A percentile compares a stretch with the other conserved stretches of the same genome.
Conservation (phyloP, 2,797 vertebrate species). For the Poecilia wingei region DNA sequence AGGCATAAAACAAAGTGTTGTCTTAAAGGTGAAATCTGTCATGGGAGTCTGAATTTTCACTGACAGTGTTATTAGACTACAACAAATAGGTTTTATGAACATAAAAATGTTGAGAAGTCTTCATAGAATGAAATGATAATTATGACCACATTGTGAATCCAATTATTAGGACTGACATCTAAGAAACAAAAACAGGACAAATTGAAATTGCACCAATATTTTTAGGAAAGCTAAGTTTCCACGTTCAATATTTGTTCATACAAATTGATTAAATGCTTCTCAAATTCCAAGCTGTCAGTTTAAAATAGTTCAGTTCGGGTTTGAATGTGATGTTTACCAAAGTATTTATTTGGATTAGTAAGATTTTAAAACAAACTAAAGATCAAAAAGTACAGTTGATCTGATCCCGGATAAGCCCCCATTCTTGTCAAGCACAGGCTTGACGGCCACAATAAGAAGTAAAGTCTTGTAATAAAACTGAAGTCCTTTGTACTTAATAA, state of each 20-base stretch:
- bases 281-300: background rate
- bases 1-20: background rate
- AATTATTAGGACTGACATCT: background rate
- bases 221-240: background rate
- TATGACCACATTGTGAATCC: background rate
- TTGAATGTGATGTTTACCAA: background rate
- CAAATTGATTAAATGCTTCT: background rate
- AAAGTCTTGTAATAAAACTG: background rate
- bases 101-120: background rate
- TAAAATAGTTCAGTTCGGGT: background rate
- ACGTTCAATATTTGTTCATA: background rate
- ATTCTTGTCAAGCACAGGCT: background rate
- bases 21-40: background rate
- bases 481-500: background rate
- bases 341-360: background rate
- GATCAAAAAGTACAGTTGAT: background rate
- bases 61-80: background rate
- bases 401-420: background rate
- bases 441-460: background rate
- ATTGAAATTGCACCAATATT: background rate
- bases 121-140: background rate
- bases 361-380: background rate
- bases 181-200: background rate
- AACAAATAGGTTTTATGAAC: background rate
- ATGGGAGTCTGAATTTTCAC: background rate